phyloP scores from a whole-genome alignment of 2,888 invertebrate species.

The Drosophila phalerata region DNA sequence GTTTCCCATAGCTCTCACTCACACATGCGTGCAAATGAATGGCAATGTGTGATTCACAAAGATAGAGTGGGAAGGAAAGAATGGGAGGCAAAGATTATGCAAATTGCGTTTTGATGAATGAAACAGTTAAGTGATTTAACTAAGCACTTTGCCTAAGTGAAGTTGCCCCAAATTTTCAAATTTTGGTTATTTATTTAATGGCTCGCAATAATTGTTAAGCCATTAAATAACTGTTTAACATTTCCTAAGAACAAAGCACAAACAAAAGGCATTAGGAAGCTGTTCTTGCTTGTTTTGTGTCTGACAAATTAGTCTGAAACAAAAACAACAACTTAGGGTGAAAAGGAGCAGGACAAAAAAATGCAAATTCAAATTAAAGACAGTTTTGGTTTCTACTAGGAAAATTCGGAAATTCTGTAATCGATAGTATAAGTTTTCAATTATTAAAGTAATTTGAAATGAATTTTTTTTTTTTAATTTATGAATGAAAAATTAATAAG shows the following conservation, averaged over 20 bases:
- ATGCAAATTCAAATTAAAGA: no score
- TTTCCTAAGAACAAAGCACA: conserved; percentile 9
- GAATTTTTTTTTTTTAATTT: no score
- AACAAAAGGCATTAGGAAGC: conserved; percentile 18
- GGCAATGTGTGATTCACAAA: conserved; percentile 11
- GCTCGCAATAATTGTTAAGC: conserved; percentile 32
- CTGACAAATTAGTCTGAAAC: background rate
- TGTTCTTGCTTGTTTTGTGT: background rate
- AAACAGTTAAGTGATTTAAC: conserved; percentile 55
- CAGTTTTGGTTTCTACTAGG: no score
- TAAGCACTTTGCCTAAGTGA: conserved; percentile 23
- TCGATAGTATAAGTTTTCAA: no score
- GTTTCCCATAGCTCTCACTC: conserved; percentile 36
- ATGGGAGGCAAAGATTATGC: conserved; percentile 32
- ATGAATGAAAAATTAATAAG: no score
- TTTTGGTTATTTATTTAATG: conserved; percentile 44
- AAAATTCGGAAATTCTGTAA: no score
- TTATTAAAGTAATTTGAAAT: no score
- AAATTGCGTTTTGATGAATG: conserved; percentile 50
- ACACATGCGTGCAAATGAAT: background rate
- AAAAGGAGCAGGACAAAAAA: background rate
- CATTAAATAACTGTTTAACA: conserved; percentile 6
- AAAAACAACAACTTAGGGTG: conserved; percentile 41
- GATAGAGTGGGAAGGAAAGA: background rate
- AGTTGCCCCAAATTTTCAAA: conserved; percentile 30